A percentile compares a stretch with the other conserved stretches of the same genome.
These are phyloP conservation scores for Microctenopoma steveboyesi DNA, from an alignment of 2,797 vertebrate genomes.

Conservation along the genomic window DNA sequence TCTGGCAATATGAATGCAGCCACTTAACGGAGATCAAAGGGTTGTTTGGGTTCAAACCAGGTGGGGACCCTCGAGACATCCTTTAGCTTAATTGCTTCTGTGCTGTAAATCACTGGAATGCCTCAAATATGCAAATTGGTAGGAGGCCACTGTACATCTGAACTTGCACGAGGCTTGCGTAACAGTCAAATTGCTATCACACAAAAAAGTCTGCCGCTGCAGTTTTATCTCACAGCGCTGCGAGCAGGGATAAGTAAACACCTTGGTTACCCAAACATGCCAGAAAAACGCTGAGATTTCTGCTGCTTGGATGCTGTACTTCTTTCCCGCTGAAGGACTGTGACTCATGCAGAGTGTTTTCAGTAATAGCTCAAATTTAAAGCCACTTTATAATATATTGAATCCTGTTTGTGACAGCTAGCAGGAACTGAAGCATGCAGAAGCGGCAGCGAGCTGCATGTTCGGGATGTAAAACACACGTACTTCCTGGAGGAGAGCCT, in stretches of 20 bases:
- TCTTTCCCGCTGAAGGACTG: not conserved
- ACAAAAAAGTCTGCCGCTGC: conserved; percentile 51
- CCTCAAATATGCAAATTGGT: conserved; percentile 76
- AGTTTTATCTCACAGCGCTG: conserved; percentile 26
- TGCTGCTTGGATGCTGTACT: not conserved
- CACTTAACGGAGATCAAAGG: conserved; percentile 68
- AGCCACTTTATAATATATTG: conserved; percentile 19
- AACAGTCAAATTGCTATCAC: conserved; percentile 32
- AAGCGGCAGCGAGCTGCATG: conserved; percentile 27
- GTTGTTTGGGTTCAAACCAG: conserved; percentile 74
- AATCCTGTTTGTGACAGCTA: conserved; percentile 36
- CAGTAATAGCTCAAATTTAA: conserved; percentile 27
- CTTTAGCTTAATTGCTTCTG: conserved; percentile 77
- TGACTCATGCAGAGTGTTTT: conserved; percentile 17
- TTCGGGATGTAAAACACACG: conserved; percentile 39
- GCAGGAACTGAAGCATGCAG: conserved; percentile 29
- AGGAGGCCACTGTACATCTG: conserved; percentile 35
- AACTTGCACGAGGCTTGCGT: conserved; percentile 41
- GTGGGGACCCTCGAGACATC: conserved; percentile 76
- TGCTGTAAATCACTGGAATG: conserved; percentile 70
- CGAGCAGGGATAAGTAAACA: conserved; percentile 39
- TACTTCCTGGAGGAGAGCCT: conserved; percentile 36
- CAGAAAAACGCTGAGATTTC: conserved; percentile 24
- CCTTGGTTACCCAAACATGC: conserved; percentile 20
- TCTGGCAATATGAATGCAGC: conserved; percentile 62